Evolutionary conservation across 2,113 vertebrate genomes (phyloP).

Genomic region (Puffinus mauretanicus): DNA sequence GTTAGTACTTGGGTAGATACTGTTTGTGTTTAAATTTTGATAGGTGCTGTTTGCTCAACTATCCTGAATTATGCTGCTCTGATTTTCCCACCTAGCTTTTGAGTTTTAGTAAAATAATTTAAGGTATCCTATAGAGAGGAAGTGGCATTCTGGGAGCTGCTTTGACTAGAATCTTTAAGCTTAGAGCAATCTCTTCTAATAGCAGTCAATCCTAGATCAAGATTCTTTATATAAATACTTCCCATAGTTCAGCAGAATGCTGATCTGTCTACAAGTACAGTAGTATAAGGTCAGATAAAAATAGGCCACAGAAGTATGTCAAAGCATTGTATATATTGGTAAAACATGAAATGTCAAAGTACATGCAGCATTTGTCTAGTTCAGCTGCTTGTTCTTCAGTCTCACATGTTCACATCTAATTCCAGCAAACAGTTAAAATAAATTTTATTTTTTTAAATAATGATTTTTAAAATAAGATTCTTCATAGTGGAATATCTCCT

Average conservation of each 20-base stretch:
- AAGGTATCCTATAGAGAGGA: background rate
- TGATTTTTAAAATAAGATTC: background rate
- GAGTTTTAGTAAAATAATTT: background rate
- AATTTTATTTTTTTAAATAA: background rate
- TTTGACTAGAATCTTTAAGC: slow-evolving; percentile 32
- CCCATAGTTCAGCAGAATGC: slow-evolving; percentile 41
- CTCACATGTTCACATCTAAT: background rate
- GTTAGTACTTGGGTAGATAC: background rate
- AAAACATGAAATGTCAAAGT: background rate
- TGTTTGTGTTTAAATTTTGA: background rate
- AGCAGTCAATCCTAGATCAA: slow-evolving; percentile 66
- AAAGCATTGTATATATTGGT: background rate
- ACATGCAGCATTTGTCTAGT: background rate
- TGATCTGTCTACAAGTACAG: slow-evolving; percentile 44
- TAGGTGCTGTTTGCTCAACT: background rate
- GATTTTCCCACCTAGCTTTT: background rate
- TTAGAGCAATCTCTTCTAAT: slow-evolving; percentile 60
- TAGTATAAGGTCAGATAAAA: slow-evolving; percentile 55
- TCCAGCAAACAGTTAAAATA: background rate
- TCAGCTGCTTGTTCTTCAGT: background rate
- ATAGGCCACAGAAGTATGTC: slow-evolving; percentile 41
- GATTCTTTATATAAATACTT: slow-evolving; percentile 61
- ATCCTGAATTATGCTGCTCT: background rate
- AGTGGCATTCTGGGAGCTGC: background rate
- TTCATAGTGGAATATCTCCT: background rate